A percentile compares a stretch with the other conserved stretches of the same genome.
phyloP scores from a whole-genome alignment of 1,140 invertebrate genomes.

The Diachasma alloeum region DNA sequence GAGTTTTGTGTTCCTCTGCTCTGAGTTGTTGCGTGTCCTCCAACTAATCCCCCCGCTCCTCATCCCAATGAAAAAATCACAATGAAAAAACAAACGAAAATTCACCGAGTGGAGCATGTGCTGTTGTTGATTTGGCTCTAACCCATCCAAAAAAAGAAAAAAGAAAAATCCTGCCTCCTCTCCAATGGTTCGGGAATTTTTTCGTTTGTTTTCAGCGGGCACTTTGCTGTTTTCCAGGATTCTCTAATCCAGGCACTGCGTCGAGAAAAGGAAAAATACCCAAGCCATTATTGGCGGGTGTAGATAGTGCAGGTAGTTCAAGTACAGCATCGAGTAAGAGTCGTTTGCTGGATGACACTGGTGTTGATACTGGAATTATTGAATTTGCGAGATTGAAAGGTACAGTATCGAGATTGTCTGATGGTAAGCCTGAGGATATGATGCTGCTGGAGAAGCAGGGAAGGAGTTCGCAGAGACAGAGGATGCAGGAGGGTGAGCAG shows the following conservation, averaged over 20 bases:
- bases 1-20: not conserved
- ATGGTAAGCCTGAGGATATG: slow-evolving; percentile 71
- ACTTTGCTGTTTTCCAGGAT: slow-evolving; percentile 87
- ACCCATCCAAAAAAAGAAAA: not conserved
- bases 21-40: slow-evolving; percentile 22
- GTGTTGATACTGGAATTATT: slow-evolving; percentile 55
- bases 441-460: slow-evolving; percentile 80
- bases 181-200: slow-evolving; percentile 57
- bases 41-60: slow-evolving; percentile 25
- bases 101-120: not conserved
- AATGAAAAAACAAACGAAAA: not conserved
- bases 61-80: not conserved
- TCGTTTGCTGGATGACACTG: slow-evolving; percentile 64
- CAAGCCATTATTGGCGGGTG: slow-evolving; percentile 82
- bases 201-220: slow-evolving; percentile 76
- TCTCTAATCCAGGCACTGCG: slow-evolving; percentile 82
- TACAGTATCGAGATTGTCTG: slow-evolving; percentile 54
- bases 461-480: slow-evolving; percentile 76
- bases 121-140: not conserved
- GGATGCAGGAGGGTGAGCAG: slow-evolving; percentile 68
- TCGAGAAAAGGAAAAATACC: slow-evolving; percentile 84
- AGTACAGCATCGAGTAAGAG: slow-evolving; percentile 67
- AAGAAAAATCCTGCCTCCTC: not conserved
- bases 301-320: slow-evolving; percentile 64
- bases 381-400: slow-evolving; percentile 59